Conservation (phyloP, 2,797 vertebrate species). For the Cynopterus sphinx region DNA sequence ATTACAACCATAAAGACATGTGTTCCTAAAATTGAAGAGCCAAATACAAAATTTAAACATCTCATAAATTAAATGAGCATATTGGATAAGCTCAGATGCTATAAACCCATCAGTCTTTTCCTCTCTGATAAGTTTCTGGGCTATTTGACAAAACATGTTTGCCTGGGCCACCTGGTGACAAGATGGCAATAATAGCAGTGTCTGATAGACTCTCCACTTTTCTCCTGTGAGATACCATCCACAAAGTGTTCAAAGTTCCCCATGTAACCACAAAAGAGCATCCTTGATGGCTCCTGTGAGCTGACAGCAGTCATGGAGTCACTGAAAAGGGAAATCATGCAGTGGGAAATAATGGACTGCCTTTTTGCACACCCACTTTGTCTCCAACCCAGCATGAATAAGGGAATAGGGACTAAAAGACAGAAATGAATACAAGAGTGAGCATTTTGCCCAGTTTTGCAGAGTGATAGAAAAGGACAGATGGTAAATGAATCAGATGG, state of each 20-base stretch:
- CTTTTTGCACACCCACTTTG: slow-evolving; percentile 56
- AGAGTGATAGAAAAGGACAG: slow-evolving; percentile 49
- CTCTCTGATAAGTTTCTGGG: slow-evolving; percentile 15
- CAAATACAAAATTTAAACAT: slow-evolving; percentile 48
- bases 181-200: neutral
- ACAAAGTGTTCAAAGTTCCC: neutral
- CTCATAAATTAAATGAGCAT: neutral
- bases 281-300: slow-evolving; percentile 41
- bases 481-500: slow-evolving; percentile 49
- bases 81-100: neutral
- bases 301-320: slow-evolving; percentile 33
- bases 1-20: neutral
- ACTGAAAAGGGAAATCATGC: slow-evolving; percentile 44
- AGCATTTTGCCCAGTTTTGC: slow-evolving; percentile 54
- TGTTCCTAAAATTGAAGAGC: slow-evolving; percentile 9
- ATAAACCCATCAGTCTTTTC: neutral
- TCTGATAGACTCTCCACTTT: neutral
- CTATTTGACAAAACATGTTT: neutral
- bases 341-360: slow-evolving; percentile 38
- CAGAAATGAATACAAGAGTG: neutral
- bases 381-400: slow-evolving; percentile 51
- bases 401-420: slow-evolving; percentile 43
- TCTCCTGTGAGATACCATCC: slow-evolving; percentile 3
- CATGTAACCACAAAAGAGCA: slow-evolving; percentile 47
- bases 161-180: slow-evolving; percentile 30